Evolutionary conservation across 1,140 invertebrate genomes (phyloP).

Genomic region (Drosophila equinoxialis): DNA sequence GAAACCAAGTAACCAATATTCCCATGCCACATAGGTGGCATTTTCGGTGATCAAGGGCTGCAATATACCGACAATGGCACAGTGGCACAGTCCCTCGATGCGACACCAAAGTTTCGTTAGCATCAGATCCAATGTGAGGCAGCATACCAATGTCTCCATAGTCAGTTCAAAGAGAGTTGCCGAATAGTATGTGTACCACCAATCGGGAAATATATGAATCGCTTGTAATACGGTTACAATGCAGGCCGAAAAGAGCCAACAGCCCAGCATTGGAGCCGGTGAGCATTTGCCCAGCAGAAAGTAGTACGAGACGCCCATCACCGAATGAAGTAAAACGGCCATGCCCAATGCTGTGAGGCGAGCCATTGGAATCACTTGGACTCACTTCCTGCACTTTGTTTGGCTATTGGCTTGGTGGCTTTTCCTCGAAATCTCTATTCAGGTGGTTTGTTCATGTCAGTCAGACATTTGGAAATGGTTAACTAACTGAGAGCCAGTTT

Average conservation of each 20-base stretch:
- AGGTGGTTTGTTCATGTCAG: slow-evolving; percentile 10
- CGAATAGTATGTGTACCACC: not conserved
- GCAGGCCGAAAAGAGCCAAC: slow-evolving; percentile 62
- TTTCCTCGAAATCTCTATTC: slow-evolving; percentile 6
- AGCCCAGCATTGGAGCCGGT: slow-evolving; percentile 47
- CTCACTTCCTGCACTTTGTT: not conserved
- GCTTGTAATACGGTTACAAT: slow-evolving; percentile 49
- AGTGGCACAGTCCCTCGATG: slow-evolving; percentile 54
- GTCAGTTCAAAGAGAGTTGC: slow-evolving; percentile 29
- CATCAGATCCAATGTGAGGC: slow-evolving; percentile 53
- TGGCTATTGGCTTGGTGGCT: not conserved
- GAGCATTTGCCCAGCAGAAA: slow-evolving; percentile 39
- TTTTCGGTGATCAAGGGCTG: slow-evolving; percentile 45
- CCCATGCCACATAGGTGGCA: slow-evolving; percentile 39
- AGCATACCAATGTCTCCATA: slow-evolving; percentile 54
- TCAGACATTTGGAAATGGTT: slow-evolving; percentile 17
- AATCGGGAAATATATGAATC: slow-evolving; percentile 45
- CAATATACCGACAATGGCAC: slow-evolving; percentile 57
- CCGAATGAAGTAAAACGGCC: slow-evolving; percentile 57
- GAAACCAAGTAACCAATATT: slow-evolving; percentile 53
- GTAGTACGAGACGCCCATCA: slow-evolving; percentile 66
- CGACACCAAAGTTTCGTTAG: slow-evolving; percentile 63
- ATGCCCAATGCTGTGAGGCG: slow-evolving; percentile 46
- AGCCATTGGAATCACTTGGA: slow-evolving; percentile 34
- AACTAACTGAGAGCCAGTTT: slow-evolving; percentile 27